These are phyloP conservation scores for Bombylius major DNA, from an alignment of 2,888 invertebrate genomes.

Conservation along the genomic window DNA sequence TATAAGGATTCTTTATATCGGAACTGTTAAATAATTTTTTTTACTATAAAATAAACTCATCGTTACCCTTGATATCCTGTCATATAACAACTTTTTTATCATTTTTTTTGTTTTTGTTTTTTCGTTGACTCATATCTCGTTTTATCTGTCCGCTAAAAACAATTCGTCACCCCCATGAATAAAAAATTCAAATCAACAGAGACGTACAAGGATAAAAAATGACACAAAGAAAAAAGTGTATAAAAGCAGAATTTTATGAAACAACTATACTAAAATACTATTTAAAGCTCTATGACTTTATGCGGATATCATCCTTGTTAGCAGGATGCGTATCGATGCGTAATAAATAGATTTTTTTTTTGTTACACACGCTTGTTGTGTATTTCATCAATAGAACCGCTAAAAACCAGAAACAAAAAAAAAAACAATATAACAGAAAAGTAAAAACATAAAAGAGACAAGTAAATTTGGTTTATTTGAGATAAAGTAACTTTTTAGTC, in stretches of 20 bases:
- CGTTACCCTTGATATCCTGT: not conserved
- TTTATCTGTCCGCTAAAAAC: no score
- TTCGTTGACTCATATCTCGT: no score
- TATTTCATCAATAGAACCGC: conserved; percentile 4
- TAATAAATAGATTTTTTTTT: conserved; percentile 8
- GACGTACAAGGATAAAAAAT: no score
- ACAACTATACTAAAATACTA: no score
- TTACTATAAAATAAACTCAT: not conserved
- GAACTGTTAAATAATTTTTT: not conserved
- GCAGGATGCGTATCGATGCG: conserved; percentile 9
- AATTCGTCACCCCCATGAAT: no score
- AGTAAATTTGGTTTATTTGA: no score
- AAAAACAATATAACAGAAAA: not conserved
- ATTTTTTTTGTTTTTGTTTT: no score
- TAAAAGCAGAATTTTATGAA: no score
- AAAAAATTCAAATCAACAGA: no score
- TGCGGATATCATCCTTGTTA: conserved; percentile 5
- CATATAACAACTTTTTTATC: not conserved
- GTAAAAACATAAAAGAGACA: not conserved
- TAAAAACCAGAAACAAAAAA: not conserved
- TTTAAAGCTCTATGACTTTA: no score
- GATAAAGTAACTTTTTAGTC: not conserved
- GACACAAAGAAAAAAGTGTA: no score
- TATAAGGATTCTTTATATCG: not conserved
- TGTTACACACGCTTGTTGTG: not conserved